Conservation (phyloP, 2,113 vertebrate species). For the Anolis sagrei region DNA sequence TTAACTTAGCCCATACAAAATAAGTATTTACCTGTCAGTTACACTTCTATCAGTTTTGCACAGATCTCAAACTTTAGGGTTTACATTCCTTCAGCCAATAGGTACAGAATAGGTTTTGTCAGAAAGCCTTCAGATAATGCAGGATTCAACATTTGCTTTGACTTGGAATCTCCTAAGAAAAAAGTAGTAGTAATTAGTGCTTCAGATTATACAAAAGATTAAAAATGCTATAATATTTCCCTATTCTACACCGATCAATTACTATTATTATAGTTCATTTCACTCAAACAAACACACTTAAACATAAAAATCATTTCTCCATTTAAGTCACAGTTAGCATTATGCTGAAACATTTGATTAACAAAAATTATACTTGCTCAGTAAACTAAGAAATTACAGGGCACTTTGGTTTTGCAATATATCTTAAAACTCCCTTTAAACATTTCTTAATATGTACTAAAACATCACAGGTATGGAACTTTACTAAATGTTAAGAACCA, state of each 20-base stretch:
- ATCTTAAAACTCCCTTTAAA: not conserved
- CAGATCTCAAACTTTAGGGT: constrained; percentile 58
- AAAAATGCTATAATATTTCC: not conserved
- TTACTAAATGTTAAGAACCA: not conserved
- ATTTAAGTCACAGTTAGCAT: not conserved
- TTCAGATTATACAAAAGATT: not conserved
- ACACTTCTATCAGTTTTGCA: constrained; percentile 57
- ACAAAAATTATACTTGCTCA: not conserved
- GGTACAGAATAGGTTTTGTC: constrained; percentile 57
- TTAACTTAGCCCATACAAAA: constrained; percentile 14
- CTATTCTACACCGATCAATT: not conserved
- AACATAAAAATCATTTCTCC: not conserved
- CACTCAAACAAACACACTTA: not conserved
- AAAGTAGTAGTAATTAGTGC: constrained; percentile 55
- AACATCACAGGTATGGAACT: not conserved
- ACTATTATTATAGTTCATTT: not conserved
- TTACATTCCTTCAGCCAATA: constrained; percentile 73
- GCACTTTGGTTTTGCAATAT: not conserved
- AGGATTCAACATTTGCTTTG: constrained; percentile 70
- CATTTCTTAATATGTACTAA: not conserved
- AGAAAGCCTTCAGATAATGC: constrained; percentile 66
- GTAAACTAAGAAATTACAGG: not conserved
- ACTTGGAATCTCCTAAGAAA: constrained; percentile 68
- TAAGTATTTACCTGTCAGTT: constrained; percentile 59
- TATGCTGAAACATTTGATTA: not conserved